phyloP scores from a whole-genome alignment of 1,140 invertebrate genomes.

The Cyclargus thomasi region DNA sequence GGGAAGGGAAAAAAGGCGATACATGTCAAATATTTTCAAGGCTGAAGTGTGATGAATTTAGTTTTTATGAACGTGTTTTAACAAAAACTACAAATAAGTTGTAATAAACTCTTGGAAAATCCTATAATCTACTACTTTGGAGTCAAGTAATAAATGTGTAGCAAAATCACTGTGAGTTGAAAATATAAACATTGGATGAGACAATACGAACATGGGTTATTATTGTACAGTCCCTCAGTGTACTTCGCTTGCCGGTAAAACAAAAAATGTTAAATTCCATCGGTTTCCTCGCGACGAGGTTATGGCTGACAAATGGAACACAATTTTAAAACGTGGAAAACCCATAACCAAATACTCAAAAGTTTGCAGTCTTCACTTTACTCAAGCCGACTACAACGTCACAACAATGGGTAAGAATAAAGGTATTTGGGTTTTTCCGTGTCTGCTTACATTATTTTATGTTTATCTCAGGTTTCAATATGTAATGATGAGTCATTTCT shows the following conservation, averaged over 20 bases:
- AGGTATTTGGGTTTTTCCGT: slow-evolving; percentile 67
- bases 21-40: slow-evolving; percentile 73
- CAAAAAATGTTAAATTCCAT: slow-evolving; percentile 72
- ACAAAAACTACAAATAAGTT: slow-evolving; percentile 52
- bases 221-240: slow-evolving; percentile 72
- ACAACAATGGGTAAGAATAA: slow-evolving; percentile 73
- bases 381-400: slow-evolving; percentile 65
- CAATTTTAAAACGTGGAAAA: slow-evolving; percentile 62
- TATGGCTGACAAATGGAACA: slow-evolving; percentile 66
- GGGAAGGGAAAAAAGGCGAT: slow-evolving; percentile 66
- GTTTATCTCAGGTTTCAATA: slow-evolving; percentile 34
- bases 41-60: slow-evolving; percentile 66
- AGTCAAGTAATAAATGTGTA: background rate
- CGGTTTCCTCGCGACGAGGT: slow-evolving; percentile 55
- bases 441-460: slow-evolving; percentile 38
- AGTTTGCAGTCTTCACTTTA: slow-evolving; percentile 70
- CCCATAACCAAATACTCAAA: slow-evolving; percentile 65
- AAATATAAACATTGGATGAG: slow-evolving; percentile 26
- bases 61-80: slow-evolving; percentile 65
- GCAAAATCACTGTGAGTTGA: background rate
- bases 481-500: slow-evolving; percentile 40
- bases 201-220: slow-evolving; percentile 58
- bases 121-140: background rate
- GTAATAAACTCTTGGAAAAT: background rate
- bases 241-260: slow-evolving; percentile 69